A percentile compares a stretch with the other conserved stretches of the same genome.
These are phyloP conservation scores for Condylostylus longicornis DNA, from an alignment of 1,140 invertebrate genomes.

Conservation along the genomic window DNA sequence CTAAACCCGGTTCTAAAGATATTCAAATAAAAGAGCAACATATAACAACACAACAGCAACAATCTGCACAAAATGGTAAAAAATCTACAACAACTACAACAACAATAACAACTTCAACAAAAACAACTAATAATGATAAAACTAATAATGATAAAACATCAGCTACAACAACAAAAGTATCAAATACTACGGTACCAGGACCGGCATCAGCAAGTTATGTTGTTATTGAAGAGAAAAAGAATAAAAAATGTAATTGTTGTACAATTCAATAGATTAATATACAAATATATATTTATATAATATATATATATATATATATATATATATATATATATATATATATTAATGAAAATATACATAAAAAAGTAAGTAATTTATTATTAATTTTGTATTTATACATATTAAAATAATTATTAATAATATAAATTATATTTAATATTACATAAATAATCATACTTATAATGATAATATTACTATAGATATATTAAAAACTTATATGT, in stretches of 20 bases:
- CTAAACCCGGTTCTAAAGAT: slow-evolving; percentile 21
- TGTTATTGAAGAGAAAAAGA: slow-evolving; percentile 32
- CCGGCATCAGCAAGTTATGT: slow-evolving; percentile 32
- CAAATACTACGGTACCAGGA: slow-evolving; percentile 31
- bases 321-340: too few relatives aligned
- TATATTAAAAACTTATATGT: too few relatives aligned
- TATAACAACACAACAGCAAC: slow-evolving; percentile 17
- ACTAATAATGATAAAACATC: slow-evolving; percentile 7
- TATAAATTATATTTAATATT: too few relatives aligned
- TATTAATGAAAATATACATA: too few relatives aligned
- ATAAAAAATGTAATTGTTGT: slow-evolving; percentile 30
- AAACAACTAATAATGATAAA: slow-evolving; percentile 8
- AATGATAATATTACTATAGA: too few relatives aligned
- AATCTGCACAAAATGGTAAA: slow-evolving; percentile 31
- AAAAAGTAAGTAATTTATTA: too few relatives aligned
- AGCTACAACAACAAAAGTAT: slow-evolving; percentile 21
- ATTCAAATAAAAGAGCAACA: slow-evolving; percentile 26
- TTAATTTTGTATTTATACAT: too few relatives aligned
- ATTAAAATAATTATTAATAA: too few relatives aligned
- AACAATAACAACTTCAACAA: slow-evolving; percentile 6
- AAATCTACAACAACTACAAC: slow-evolving; percentile 13
- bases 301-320: too few relatives aligned
- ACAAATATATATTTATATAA: too few relatives aligned
- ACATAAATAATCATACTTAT: too few relatives aligned
- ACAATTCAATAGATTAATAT: slow-evolving; percentile 24